Base-by-base conservation (phyloP, 2,113 vertebrate species). In the Tupaia chinensis region DNA sequence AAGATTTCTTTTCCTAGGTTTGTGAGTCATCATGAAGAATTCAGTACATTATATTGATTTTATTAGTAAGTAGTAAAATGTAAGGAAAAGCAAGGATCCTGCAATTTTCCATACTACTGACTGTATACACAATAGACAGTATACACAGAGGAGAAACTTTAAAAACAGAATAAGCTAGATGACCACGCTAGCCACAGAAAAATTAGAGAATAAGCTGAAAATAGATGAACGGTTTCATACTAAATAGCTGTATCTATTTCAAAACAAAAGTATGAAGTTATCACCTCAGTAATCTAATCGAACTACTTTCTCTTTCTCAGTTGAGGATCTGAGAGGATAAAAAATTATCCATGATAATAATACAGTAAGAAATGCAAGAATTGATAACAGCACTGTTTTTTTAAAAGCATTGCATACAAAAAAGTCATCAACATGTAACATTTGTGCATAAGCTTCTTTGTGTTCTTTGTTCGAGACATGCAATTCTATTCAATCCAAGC, bases 401-500 rank as follows among this genome's bases (percentile, higher is more conserved):
- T 44, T 44, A 86, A 97, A 91, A 56, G 70, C 63, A 74, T 84
- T 60, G 11, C 9, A 9, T 68, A 65, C 25, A 86, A 81, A 84
- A 70, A 80, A 74, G 54, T 80, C 29, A 83, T 76, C 34, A 85
- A 88, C 93, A 74, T 83, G 76, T 34, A 63, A 15, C 72, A 11
- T 80, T 87, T 92, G n/a, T 80, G 81, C 44, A 53, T 78, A 87
- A 87, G 66, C 25, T 29, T 84, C 69, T 84, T 58, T 94, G 77
- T 91, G 14, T 89, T 96, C 4, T 79, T 66, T 69, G 73, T 96
- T 86, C 73, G 90, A 34, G 15, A 25, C 2, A 23, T 92, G 44
- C 7, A 87, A 82, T 93, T 95, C 25, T 61, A 65, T 95, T 89
- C 97, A 89, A 97, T 93, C 95, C 92, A 29, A 96, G 20, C 83